Conservation (phyloP, 2,888 invertebrate species). For the Stomorhina lunata region DNA sequence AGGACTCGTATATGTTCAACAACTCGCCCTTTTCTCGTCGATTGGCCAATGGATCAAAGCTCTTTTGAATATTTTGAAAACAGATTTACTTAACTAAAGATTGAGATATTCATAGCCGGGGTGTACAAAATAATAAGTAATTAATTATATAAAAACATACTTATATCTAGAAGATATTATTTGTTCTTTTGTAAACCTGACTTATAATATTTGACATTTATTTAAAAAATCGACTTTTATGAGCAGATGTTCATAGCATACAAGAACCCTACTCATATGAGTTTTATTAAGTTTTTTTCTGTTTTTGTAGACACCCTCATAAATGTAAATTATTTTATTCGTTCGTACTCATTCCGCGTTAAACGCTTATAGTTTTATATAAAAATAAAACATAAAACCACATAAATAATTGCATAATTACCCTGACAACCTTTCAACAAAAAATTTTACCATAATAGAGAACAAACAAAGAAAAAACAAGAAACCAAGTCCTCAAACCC, state of each 20-base stretch:
- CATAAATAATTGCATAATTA: conserved; percentile 66
- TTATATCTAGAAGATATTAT: too few relatives aligned
- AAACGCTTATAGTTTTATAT: conserved; percentile 43
- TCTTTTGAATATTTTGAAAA: too few relatives aligned
- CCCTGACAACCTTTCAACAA: conserved; percentile 67
- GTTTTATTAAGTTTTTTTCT: conserved; percentile 1
- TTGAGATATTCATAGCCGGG: too few relatives aligned
- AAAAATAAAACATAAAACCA: conserved; percentile 50
- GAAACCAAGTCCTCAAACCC: conserved; percentile 22
- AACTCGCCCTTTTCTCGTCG: too few relatives aligned
- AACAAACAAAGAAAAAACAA: conserved; percentile 8
- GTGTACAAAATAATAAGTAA: too few relatives aligned
- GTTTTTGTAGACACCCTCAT: conserved; percentile 42
- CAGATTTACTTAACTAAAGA: too few relatives aligned
- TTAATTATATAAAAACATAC: neutral
- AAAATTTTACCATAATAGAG: conserved; percentile 17
- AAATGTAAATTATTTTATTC: neutral
- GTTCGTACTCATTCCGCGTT: neutral
- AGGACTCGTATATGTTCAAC: too few relatives aligned
- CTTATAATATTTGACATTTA: conserved; percentile 33
- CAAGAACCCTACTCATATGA: neutral
- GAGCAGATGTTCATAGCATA: conserved; percentile 59
- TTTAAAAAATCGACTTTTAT: conserved; percentile 29
- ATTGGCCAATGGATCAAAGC: too few relatives aligned
- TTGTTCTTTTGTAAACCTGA: neutral